Percentiles rank a stretch among this genome's conserved stretches.
Evolutionary conservation across 2,113 vertebrate species (phyloP).

Genomic region (Lepus americanus): DNA sequence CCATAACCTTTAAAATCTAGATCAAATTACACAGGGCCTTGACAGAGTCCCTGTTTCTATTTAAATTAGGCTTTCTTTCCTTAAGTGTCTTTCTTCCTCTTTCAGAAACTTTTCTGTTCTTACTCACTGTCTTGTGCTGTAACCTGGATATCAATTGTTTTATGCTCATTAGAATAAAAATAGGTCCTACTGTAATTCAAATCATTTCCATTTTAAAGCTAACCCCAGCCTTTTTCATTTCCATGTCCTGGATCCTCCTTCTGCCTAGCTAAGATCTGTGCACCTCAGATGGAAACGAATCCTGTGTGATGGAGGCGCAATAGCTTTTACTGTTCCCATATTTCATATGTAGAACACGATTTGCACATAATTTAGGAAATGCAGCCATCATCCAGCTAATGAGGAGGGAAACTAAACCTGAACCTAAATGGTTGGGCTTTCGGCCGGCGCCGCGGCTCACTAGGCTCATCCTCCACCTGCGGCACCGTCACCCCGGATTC

Average conservation of each 20-base stretch:
- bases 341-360: neutral
- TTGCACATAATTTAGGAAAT: slow-evolving; percentile 19
- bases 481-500: too few species aligned
- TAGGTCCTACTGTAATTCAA: neutral
- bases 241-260: neutral
- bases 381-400: neutral
- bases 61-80: slow-evolving; percentile 44
- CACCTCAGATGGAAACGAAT: neutral
- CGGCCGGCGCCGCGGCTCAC: too few species aligned
- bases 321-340: neutral
- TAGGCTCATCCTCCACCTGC: too few species aligned
- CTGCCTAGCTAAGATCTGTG: neutral
- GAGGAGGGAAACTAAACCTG: neutral
- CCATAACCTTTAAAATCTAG: neutral
- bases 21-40: slow-evolving; percentile 40
- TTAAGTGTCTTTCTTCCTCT: slow-evolving; percentile 15
- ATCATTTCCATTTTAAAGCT: slow-evolving; percentile 20
- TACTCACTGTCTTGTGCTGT: neutral
- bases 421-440: neutral
- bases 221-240: neutral
- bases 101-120: neutral
- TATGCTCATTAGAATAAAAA: neutral
- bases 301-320: neutral
- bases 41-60: slow-evolving; percentile 46
- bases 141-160: slow-evolving; percentile 21